phyloP scores from a whole-genome alignment of 2,113 vertebrate species.

The Vulpes ferrilata region DNA sequence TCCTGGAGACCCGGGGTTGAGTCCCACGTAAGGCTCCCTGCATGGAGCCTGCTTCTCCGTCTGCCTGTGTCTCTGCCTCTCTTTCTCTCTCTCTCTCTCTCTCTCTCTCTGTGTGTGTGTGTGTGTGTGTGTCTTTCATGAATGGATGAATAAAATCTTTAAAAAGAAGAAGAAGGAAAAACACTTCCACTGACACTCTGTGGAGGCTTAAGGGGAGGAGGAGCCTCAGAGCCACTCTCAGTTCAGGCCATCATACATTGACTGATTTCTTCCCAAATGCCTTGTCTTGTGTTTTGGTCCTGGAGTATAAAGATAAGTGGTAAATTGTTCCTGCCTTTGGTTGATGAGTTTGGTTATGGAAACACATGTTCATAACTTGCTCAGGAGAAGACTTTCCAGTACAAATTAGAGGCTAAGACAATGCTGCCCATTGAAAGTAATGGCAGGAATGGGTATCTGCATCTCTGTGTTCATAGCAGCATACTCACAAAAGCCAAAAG shows the following conservation, averaged over 20 bases:
- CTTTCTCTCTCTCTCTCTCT: no score
- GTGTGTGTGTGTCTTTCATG: no score
- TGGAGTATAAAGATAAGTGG: fast-evolving
- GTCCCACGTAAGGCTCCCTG: no score
- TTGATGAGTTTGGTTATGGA: not conserved
- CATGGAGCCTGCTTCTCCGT: no score
- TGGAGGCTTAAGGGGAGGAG: not conserved
- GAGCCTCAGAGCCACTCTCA: not conserved
- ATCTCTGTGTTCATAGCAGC: not conserved
- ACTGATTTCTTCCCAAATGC: not conserved
- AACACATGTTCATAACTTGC: not conserved
- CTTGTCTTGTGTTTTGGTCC: no score
- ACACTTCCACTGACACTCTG: not conserved
- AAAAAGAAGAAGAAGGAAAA: not conserved
- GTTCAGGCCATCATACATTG: fast-evolving
- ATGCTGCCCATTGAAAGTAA: not conserved
- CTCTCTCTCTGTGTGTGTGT: no score
- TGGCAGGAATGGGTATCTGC: not conserved
- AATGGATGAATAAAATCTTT: no score
- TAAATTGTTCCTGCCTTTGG: not conserved
- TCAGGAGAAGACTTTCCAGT: not conserved
- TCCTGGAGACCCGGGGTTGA: no score
- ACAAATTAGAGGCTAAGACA: not conserved
- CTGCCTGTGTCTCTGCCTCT: no score
- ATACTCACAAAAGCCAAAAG: not conserved